These are phyloP conservation scores for Bradynema listronoti DNA, from an alignment of 1,140 invertebrate species.

Conservation along the genomic window DNA sequence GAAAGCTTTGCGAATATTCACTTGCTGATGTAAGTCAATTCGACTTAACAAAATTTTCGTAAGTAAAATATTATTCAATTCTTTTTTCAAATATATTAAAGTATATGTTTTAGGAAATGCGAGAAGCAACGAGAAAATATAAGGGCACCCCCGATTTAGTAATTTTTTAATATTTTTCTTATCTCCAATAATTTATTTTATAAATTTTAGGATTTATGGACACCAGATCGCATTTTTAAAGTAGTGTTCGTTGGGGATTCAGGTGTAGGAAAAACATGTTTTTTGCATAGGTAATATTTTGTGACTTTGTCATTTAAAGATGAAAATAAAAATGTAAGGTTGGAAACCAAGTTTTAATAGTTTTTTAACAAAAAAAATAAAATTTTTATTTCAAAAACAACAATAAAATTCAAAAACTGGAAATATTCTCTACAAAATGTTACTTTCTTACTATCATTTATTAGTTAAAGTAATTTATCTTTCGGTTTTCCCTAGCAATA, in stretches of 20 bases:
- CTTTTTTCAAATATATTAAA: not conserved
- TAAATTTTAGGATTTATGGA: conserved; percentile 39
- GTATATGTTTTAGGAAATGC: conserved; percentile 25
- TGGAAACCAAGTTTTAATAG: no score
- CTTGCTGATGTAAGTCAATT: conserved; percentile 29
- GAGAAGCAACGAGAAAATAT: conserved; percentile 18
- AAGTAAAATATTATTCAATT: conserved; percentile 4
- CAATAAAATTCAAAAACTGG: no score
- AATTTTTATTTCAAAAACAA: no score
- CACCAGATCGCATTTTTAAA: conserved; percentile 63
- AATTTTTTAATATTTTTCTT: conserved; percentile 3
- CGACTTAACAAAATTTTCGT: not conserved
- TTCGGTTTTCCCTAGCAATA: no score
- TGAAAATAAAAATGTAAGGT: no score
- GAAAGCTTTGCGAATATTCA: conserved; percentile 13
- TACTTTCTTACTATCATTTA: no score
- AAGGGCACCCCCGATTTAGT: conserved; percentile 5
- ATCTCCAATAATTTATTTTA: conserved; percentile 12
- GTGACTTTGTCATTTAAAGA: no score
- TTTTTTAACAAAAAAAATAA: no score
- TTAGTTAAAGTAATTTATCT: no score
- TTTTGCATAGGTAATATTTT: conserved; percentile 62
- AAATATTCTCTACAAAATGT: no score
- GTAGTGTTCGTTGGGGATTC: conserved; percentile 65
- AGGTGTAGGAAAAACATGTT: conserved; percentile 65